These are phyloP conservation scores for Irena cyanogastra DNA, from an alignment of 2,113 vertebrate species.

Conservation along the genomic window DNA sequence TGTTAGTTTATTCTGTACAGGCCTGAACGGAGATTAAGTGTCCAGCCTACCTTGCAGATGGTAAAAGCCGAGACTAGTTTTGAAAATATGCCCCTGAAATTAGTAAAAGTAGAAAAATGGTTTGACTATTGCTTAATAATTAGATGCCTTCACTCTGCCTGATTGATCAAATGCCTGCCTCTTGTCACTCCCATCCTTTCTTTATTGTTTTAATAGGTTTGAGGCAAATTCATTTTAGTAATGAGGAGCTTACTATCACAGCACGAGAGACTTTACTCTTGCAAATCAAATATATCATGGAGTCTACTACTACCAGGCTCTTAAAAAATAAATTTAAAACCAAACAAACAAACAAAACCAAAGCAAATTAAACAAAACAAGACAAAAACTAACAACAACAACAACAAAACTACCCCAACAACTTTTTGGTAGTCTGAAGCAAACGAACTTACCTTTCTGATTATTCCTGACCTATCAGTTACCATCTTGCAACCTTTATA, in stretches of 20 bases:
- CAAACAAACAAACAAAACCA: not conserved
- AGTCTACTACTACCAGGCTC: not conserved
- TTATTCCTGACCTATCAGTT: not conserved
- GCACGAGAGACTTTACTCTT: not conserved
- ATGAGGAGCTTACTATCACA: not conserved
- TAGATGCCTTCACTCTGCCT: not conserved
- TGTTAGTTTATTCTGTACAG: not conserved
- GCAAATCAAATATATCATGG: not conserved
- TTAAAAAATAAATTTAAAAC: not conserved
- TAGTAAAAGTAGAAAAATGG: not conserved
- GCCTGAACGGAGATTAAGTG: not conserved
- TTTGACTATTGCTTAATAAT: not conserved
- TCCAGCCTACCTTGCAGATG: not conserved
- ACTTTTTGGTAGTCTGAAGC: not conserved
- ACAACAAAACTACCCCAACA: not conserved
- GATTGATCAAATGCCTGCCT: not conserved
- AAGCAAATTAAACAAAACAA: not conserved
- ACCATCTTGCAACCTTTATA: not conserved
- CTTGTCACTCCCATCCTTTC: accelerated
- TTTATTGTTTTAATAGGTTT: not conserved
- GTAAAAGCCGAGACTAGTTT: not conserved
- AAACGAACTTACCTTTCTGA: not conserved
- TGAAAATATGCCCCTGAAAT: not conserved
- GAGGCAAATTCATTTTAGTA: not conserved
- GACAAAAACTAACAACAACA: not conserved